These are phyloP conservation scores for Trachythela sp. DNA, from an alignment of 64 coral and sea anemone genomes.

Conservation along the genomic window DNA sequence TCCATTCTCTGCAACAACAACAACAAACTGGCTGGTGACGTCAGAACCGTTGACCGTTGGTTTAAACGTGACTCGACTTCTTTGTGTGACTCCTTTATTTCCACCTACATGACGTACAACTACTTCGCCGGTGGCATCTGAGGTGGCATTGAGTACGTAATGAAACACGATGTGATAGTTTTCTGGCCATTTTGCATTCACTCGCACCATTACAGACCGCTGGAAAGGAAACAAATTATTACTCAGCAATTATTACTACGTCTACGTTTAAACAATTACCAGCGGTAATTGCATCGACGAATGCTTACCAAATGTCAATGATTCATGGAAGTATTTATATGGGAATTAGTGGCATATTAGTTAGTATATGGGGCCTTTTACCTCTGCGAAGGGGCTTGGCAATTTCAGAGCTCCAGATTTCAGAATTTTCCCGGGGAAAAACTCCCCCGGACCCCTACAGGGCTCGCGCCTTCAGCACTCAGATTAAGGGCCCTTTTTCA, in stretches of 20 bases:
- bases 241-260: not conserved
- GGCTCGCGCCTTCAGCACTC: too few species aligned
- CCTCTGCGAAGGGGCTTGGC: too few species aligned
- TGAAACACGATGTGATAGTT: slow-evolving; percentile 80
- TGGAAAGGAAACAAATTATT: not conserved
- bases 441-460: too few species aligned
- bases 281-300: too few species aligned
- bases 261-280: too few species aligned
- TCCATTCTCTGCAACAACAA: slow-evolving; percentile 52
- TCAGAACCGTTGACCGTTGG: slow-evolving; percentile 36
- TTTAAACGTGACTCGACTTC: slow-evolving; percentile 70
- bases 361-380: too few species aligned
- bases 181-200: slow-evolving; percentile 30
- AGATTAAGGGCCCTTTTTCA: too few species aligned
- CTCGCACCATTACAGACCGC: not conserved
- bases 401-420: too few species aligned
- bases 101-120: slow-evolving; percentile 53
- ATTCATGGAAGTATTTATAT: too few species aligned
- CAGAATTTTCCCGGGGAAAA: too few species aligned
- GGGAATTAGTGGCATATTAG: too few species aligned
- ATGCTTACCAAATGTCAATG: too few species aligned
- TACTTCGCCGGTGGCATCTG: slow-evolving; percentile 53
- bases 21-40: slow-evolving; percentile 38
- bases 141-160: slow-evolving; percentile 48
- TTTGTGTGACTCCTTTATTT: slow-evolving; percentile 52